These are phyloP conservation scores for Picus viridis DNA, from an alignment of 2,797 vertebrate genomes.

Conservation along the genomic window DNA sequence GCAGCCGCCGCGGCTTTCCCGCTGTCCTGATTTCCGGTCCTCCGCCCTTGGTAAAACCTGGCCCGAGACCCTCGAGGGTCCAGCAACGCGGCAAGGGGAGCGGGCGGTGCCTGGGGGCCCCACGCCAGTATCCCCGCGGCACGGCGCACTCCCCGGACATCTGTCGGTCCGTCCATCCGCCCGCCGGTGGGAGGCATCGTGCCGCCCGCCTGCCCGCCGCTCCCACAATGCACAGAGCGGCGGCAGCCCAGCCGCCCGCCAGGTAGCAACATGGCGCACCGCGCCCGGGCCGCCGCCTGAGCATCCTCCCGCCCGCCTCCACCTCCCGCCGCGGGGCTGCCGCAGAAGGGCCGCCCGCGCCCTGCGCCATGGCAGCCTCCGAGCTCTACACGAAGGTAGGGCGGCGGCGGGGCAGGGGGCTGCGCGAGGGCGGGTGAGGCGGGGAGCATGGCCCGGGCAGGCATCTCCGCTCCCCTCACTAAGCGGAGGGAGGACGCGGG, in stretches of 20 bases:
- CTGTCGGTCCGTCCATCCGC: not conserved
- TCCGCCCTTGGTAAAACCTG: not conserved
- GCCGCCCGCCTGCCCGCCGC: not conserved
- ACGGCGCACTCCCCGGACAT: not conserved
- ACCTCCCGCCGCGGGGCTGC: not conserved
- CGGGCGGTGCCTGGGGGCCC: not conserved
- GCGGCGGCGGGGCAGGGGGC: not conserved
- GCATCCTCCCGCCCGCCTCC: not conserved
- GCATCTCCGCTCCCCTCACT: not conserved
- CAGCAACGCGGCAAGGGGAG: not conserved
- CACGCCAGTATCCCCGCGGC: not conserved
- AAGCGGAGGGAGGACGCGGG: not conserved
- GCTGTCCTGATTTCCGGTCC: not conserved
- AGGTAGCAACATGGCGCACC: slow-evolving; percentile 10
- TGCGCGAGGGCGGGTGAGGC: not conserved
- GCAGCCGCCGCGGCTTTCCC: not conserved
- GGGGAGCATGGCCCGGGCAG: not conserved
- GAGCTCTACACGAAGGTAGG: slow-evolving; percentile 96
- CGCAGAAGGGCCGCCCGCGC: not conserved
- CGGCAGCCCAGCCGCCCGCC: not conserved
- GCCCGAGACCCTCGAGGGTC: not conserved
- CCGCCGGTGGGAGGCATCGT: not conserved
- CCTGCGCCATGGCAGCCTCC: slow-evolving; percentile 85
- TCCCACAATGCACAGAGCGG: slow-evolving; percentile 11
- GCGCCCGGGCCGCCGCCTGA: not conserved